Evolutionary conservation across 2,888 invertebrate genomes (phyloP).

Genomic region (Autographa pulchrina): DNA sequence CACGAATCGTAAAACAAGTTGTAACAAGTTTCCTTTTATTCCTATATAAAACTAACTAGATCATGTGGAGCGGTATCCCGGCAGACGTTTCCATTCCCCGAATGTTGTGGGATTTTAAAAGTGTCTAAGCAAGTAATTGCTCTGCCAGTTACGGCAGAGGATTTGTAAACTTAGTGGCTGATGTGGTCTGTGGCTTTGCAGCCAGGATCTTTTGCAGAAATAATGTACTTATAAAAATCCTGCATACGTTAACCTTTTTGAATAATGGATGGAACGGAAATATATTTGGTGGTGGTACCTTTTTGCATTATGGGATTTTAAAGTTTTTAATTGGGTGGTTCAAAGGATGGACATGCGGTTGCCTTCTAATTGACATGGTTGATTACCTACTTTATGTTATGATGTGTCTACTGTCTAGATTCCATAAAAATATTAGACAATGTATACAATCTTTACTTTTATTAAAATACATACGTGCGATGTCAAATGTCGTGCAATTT

Average conservation of each 20-base stretch:
- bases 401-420: no score
- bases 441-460: no score
- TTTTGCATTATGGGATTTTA: background rate
- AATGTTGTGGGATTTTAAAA: slow-evolving; percentile 83
- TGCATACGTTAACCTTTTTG: background rate
- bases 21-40: slow-evolving; percentile 28
- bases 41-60: slow-evolving; percentile 42
- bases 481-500: no score
- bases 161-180: slow-evolving; percentile 73
- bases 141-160: slow-evolving; percentile 83
- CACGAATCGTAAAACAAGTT: background rate
- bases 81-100: slow-evolving; percentile 82
- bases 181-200: slow-evolving; percentile 46
- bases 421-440: no score
- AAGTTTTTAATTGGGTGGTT: background rate
- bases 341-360: no score
- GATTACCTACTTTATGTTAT: no score
- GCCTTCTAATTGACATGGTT: no score
- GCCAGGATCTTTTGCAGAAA: slow-evolving; percentile 37
- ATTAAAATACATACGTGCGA: no score
- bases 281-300: background rate
- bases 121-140: slow-evolving; percentile 87
- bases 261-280: background rate
- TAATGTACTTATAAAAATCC: slow-evolving; percentile 7
- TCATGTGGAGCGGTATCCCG: slow-evolving; percentile 35